Base-by-base conservation (phyloP, 2,113 vertebrate species). In the Telmatochromis sp. region DNA sequence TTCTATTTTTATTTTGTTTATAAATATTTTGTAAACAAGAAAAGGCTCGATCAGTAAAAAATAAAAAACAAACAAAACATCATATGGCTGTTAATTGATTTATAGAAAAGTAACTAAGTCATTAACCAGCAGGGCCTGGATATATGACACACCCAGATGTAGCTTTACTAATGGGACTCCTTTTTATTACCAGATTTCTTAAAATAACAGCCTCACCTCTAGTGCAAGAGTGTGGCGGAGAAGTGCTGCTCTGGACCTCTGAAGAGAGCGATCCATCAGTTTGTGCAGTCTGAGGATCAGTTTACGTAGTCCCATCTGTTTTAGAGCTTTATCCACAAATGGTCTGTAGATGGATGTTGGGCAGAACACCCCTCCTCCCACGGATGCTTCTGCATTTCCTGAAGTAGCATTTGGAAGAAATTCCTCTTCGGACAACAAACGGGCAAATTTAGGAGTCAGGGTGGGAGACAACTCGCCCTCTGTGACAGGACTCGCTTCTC, bases 301-400 rank as follows among this genome's bases (percentile, higher is more conserved):
- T 95, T 99, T 99, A 81, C 98, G 97, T 71, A 99, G 96, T 63
- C 99, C 99, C 99, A 99, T 99, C 93, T 99, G 99, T 95, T 99
- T 99, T 96, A 99, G 97, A 58, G 98, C 99, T 96, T 99, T 99
- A 96, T 99, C 99, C 92, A 99, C 99, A 97, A 99, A 99, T 0
- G 99, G 99, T 37, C 99, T 97, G 94, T 99, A 99, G 93, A 99
- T 99, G 91, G 98, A 97, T 9, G 98, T 99, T 91, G 98, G 96
- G 91, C 97, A 98, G 86, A 97, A 96, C 2, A 96, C 95, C 78
- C 95, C 96, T 33, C 95, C 96, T 91, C 90, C 95, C 3, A 15
- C 82, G 2, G 51, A 31, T 40, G 15, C 50, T 28, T 95, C 94
- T 42, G 80, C 47, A 82, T 63, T 88, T 53, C 86, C 94, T 23